Percentiles rank a stretch among this genome's conserved stretches.
These are phyloP conservation scores for Varanus komodoensis DNA, from an alignment of 2,113 vertebrate genomes.

Conservation along the genomic window DNA sequence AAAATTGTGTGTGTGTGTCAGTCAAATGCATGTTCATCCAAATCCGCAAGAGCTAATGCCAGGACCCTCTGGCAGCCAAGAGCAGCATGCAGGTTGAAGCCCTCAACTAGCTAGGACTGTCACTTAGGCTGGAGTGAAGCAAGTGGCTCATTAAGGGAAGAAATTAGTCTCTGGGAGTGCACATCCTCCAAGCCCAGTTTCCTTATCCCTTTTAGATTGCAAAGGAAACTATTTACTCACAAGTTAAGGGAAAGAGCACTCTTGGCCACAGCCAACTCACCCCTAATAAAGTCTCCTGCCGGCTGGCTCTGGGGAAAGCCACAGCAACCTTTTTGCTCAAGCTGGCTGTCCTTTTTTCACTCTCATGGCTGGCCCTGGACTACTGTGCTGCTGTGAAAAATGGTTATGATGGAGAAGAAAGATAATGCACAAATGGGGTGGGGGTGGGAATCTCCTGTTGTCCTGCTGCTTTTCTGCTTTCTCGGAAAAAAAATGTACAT, in stretches of 20 bases:
- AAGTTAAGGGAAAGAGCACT: neutral
- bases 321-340: neutral
- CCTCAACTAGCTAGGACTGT: neutral
- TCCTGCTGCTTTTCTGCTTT: neutral
- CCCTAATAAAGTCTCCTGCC: neutral
- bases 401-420: neutral
- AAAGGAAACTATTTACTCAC: neutral
- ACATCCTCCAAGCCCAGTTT: neutral
- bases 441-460: neutral
- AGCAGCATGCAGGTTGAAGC: neutral
- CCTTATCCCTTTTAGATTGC: neutral
- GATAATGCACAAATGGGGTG: neutral
- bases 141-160: neutral
- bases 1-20: no score
- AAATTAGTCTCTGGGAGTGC: neutral
- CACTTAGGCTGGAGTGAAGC: neutral
- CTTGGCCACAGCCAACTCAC: neutral
- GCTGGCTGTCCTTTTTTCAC: neutral
- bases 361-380: neutral
- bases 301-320: neutral
- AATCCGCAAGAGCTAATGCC: neutral
- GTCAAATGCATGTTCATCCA: neutral
- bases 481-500: neutral
- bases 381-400: neutral
- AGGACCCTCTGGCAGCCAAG: neutral